A percentile compares a stretch with the other conserved stretches of the same genome.
Evolutionary conservation across 1,140 invertebrate genomes (phyloP).

Genomic region (Bursaphelenchus mucronatus): DNA sequence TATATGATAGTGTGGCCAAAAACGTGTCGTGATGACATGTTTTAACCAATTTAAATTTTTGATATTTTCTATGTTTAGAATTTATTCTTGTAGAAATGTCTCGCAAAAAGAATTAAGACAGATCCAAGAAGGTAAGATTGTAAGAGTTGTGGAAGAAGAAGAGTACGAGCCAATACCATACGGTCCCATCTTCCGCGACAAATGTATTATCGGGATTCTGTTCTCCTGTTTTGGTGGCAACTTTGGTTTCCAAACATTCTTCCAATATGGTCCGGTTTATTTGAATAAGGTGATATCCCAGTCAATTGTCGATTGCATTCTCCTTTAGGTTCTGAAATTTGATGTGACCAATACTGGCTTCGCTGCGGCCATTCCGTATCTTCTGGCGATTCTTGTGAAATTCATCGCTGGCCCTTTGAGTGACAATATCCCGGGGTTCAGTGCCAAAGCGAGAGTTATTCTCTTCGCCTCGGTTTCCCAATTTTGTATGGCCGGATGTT

Average conservation of each 20-base stretch:
- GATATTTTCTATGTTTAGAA: neutral
- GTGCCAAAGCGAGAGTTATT: conserved; percentile 38
- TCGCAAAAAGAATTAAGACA: conserved; percentile 19
- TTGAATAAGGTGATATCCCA: conserved; percentile 36
- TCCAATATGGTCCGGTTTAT: conserved; percentile 40
- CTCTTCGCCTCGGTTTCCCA: conserved; percentile 47
- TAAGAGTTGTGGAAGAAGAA: conserved; percentile 11
- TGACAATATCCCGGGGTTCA: conserved; percentile 44
- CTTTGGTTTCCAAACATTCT: conserved; percentile 30
- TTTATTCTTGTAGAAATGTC: conserved; percentile 1
- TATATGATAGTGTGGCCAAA: neutral
- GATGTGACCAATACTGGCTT: conserved; percentile 44
- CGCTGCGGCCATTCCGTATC: conserved; percentile 50
- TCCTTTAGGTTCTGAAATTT: conserved; percentile 39
- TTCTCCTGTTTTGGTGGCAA: conserved; percentile 18
- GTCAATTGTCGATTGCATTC: neutral
- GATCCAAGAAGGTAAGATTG: conserved; percentile 21
- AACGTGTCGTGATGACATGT: neutral
- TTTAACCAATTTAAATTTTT: neutral
- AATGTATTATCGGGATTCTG: conserved; percentile 21
- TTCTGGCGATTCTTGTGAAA: conserved; percentile 44
- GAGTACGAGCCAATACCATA: conserved; percentile 18
- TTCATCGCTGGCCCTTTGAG: conserved; percentile 49
- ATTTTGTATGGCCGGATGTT: conserved; percentile 39
- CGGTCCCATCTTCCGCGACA: conserved; percentile 25